Evolutionary conservation across 2,113 vertebrate genomes (phyloP).

Genomic region (Melozone crissalis): DNA sequence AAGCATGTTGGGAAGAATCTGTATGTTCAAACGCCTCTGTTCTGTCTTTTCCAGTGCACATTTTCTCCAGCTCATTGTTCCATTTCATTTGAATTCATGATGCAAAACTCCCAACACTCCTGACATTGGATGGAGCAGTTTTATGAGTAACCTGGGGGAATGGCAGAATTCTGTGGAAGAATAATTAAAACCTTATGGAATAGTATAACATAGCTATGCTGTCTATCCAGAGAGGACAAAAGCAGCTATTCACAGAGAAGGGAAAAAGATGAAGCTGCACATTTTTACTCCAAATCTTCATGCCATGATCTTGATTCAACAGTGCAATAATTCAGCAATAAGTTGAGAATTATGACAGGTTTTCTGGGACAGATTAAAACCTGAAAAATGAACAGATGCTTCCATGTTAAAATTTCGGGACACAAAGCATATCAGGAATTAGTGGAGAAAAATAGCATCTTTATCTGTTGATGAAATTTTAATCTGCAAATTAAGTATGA

Average conservation of each 20-base stretch:
- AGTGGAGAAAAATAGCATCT: background rate
- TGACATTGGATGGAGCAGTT: background rate
- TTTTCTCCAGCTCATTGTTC: background rate
- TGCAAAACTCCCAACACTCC: background rate
- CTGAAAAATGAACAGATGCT: background rate
- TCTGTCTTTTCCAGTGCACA: background rate
- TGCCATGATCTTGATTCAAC: background rate
- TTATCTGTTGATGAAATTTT: background rate
- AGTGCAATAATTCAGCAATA: background rate
- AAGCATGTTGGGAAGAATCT: background rate
- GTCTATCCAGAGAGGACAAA: background rate
- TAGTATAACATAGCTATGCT: background rate
- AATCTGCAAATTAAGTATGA: background rate
- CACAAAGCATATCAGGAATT: background rate
- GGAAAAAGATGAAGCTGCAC: background rate
- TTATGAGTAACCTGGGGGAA: background rate
- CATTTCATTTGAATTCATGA: background rate
- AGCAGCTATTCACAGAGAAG: background rate
- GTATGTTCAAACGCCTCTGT: background rate
- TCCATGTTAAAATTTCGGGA: background rate
- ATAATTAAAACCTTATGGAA: background rate
- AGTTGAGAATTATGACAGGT: background rate
- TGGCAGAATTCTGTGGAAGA: background rate
- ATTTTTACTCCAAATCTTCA: background rate
- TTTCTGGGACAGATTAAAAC: background rate